These are phyloP conservation scores for Erythrocercus mccallii DNA, from an alignment of 2,113 vertebrate genomes.

Conservation along the genomic window DNA sequence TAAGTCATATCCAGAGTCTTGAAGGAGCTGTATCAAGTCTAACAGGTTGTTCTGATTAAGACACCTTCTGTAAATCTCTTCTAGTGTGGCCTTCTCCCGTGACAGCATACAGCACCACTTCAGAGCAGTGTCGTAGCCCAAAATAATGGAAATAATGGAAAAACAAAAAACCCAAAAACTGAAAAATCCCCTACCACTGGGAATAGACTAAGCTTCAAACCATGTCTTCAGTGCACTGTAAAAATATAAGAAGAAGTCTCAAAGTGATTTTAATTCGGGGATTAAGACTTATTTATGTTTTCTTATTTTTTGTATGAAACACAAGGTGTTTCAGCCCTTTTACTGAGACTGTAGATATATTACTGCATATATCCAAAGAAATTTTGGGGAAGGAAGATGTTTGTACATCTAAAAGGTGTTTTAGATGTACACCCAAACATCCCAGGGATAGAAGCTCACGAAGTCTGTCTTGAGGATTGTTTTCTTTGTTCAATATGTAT, in stretches of 20 bases:
- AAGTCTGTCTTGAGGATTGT: background rate
- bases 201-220: background rate
- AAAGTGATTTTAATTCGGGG: background rate
- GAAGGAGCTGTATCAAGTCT: background rate
- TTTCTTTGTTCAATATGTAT: background rate
- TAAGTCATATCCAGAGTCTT: background rate
- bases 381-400: rapidly evolving
- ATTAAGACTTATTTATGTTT: background rate
- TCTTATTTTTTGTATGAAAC: background rate
- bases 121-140: background rate
- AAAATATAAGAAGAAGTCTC: background rate
- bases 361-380: background rate
- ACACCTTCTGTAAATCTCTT: background rate
- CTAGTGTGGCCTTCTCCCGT: background rate
- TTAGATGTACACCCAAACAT: background rate
- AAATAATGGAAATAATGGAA: background rate
- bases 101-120: background rate
- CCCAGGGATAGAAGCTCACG: rapidly evolving
- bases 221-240: background rate
- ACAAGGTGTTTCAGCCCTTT: background rate
- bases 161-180: rapidly evolving
- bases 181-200: rapidly evolving
- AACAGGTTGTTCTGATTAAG: background rate
- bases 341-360: background rate
- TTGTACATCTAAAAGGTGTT: background rate